Conservation (phyloP, 2,888 invertebrate genomes). For the Sialis lutaria region DNA sequence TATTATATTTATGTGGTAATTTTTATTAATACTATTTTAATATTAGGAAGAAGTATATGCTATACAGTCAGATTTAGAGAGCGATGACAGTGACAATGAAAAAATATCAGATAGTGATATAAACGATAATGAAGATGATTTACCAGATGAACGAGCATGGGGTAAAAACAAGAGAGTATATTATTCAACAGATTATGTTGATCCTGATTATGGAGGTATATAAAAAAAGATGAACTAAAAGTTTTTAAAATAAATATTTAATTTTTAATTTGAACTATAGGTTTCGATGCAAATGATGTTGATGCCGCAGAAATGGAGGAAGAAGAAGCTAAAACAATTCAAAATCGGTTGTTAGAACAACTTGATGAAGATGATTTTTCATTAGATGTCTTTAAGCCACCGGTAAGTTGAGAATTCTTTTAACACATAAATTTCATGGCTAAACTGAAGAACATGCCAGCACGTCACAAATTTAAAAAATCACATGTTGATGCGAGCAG, state of each 20-base stretch:
- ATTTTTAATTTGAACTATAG: background rate
- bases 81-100: conserved; percentile 28
- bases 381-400: conserved; percentile 33
- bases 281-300: conserved; percentile 40
- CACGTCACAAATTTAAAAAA: too few relatives aligned
- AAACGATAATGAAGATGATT: conserved; percentile 43
- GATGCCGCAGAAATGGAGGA: conserved; percentile 66
- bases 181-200: conserved; percentile 79
- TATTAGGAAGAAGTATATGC: conserved; percentile 16
- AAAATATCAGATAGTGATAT: conserved; percentile 52
- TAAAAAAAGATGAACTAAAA: background rate
- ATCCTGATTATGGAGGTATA: conserved; percentile 63
- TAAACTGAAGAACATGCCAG: too few relatives aligned
- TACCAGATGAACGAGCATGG: conserved; percentile 76
- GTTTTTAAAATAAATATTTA: background rate
- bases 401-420: too few relatives aligned
- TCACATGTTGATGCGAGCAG: too few relatives aligned
- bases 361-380: conserved; percentile 63
- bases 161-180: conserved; percentile 63
- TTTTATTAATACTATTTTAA: background rate
- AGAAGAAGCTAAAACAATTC: conserved; percentile 66
- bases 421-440: too few relatives aligned
- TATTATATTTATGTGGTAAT: background rate
- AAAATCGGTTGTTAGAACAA: conserved; percentile 56
- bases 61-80: conserved; percentile 26